Evolutionary conservation across 2,797 vertebrate genomes (phyloP).

Genomic region (Enteromius argenteus): DNA sequence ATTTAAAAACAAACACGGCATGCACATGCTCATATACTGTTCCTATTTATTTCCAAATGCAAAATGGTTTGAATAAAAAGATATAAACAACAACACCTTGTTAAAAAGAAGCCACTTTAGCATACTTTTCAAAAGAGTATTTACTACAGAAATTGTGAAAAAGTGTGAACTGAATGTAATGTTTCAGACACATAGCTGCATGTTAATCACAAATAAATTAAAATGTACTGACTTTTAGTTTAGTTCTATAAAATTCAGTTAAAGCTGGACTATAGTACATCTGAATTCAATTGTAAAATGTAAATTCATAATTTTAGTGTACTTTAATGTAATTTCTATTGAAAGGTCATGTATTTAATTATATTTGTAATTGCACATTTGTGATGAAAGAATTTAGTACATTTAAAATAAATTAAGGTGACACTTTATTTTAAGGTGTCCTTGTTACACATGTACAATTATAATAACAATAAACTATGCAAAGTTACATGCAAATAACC

Average conservation of each 20-base stretch:
- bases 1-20: background rate
- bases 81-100: background rate
- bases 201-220: background rate
- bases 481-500: background rate
- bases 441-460: background rate
- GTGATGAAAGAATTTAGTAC: background rate
- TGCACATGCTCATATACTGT: background rate
- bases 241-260: too few species aligned
- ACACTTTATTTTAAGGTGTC: background rate
- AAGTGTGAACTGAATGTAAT: background rate
- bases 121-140: background rate
- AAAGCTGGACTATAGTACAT: too few species aligned
- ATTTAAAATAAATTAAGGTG: background rate
- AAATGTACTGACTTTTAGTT: background rate
- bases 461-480: background rate
- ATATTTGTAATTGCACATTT: background rate
- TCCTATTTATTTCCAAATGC: background rate
- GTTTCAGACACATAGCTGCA: background rate
- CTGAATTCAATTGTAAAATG: too few species aligned
- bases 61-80: background rate
- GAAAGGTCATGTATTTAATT: background rate
- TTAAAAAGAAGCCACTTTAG: background rate
- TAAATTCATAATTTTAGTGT: background rate
- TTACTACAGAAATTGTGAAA: background rate
- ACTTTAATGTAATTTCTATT: too few species aligned